Base-by-base conservation (phyloP, 64 coral and sea anemone genomes). In the Pachyseris speciosa region DNA sequence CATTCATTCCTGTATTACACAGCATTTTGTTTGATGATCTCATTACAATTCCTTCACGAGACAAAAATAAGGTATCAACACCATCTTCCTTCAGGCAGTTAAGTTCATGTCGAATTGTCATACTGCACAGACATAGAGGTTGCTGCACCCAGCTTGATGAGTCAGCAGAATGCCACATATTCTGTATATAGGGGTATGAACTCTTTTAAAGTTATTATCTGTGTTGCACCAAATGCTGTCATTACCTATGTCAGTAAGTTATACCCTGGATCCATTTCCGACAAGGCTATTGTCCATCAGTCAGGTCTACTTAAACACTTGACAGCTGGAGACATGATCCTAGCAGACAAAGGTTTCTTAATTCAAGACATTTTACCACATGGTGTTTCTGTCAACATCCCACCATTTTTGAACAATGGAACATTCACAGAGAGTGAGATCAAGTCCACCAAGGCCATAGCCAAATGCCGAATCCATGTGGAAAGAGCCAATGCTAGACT, bases 1-100 rank as follows among this genome's bases (percentile, higher is more conserved):
- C 75, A 78, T 78, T 78, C 48, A 11, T 78, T 78, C 75, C 43
- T 78, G 75, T 78, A 26, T 49, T 78, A 0, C 75, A 78, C 43
- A 45, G 75, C 51, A 41, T 51, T 78, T 51, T 78, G 48, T 78
- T 78, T n/a, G 51, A 78, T 49, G 75, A 78, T 29, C 25, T 78
- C 13, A 76, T 76, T 29, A 75, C 34, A 36, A 75, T 75, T 37
- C 72, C 72, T n/a, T 75, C 72, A 15, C 37, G 72, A 42, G 20
- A 42, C 13, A 75, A 75, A 75, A 75, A 75, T 34, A 75, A 44
- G 38, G 12, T 75, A 11, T 75, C 34, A 13, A n/a, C 72, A 40
- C 72, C 72, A 41, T 75, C 33, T n/a, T 75, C 72, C 22, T 75
- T 75, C 43, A 41, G 34, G n/a, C 72, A 75, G 10, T 75, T 41